phyloP scores from a whole-genome alignment of 2,113 vertebrate species.

The Microtus oregoni region DNA sequence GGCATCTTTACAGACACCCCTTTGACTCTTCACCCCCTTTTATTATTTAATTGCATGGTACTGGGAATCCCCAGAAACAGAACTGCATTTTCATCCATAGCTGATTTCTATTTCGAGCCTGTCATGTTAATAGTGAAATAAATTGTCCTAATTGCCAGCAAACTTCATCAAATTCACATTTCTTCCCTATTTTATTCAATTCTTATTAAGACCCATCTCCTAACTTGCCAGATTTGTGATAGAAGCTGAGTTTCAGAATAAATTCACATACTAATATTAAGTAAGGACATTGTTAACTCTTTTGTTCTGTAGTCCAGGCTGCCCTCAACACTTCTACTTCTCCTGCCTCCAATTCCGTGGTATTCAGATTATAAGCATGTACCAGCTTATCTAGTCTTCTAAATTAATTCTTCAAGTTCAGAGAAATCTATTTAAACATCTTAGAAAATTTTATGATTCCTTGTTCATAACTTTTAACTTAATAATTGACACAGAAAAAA shows the following conservation, averaged over 20 bases:
- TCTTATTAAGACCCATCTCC: constrained; percentile 90
- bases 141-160: constrained; percentile 93
- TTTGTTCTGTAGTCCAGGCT: not conserved
- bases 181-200: constrained; percentile 88
- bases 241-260: constrained; percentile 78
- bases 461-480: not conserved
- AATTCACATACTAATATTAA: constrained; percentile 76
- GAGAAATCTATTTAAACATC: constrained; percentile 60
- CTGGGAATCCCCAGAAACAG: constrained; percentile 77
- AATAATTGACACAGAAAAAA: constrained; percentile 12
- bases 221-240: constrained; percentile 85
- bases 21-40: constrained; percentile 53
- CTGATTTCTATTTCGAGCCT: constrained; percentile 89
- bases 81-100: constrained; percentile 88
- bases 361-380: not conserved
- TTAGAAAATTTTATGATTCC: not conserved
- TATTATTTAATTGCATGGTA: constrained; percentile 82
- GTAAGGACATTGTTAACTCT: constrained; percentile 23
- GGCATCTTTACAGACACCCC: not conserved
- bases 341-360: not conserved
- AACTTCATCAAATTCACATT: constrained; percentile 91
- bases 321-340: not conserved
- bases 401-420: constrained; percentile 78
- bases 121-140: constrained; percentile 91
- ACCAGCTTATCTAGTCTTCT: constrained; percentile 59